Evolutionary conservation across 2,888 invertebrate species (phyloP), one percentile per base, ranked within the genome.

Genomic region (Drosophila buzzatii): DNA sequence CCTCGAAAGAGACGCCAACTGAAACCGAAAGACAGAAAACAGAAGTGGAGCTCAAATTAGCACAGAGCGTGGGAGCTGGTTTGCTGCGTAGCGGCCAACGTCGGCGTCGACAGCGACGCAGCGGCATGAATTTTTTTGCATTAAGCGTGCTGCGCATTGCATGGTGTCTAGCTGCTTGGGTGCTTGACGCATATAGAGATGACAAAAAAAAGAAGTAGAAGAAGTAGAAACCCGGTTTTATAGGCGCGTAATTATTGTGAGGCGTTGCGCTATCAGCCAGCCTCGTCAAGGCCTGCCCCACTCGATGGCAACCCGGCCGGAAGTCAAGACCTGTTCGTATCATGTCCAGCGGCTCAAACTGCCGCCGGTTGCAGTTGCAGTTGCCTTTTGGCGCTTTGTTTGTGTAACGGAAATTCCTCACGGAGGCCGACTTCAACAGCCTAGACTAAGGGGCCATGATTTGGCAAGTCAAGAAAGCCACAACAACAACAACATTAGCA

Each of bases 41-140:
- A 70, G 72, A 89, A 89, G 83, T 89, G 85, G 73, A 85, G 78
- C 79, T 79, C 80, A 91, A 90, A 91, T 90, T 91, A 91, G 90
- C 90, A 91, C 90, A 91, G 78, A 86, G 90, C 91, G 90, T 90
- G 91, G 90, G 90, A 90, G 90, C 80, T 76, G 78, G 80, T 90
- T 87, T 82, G 76, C 69, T 82, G 76, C 69, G 75, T 61, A 58
- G 73, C 35, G 58, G 70, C 44, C 20, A 57, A 31, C 31, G 27
- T 31, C 3, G 67, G 41, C 33, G 45, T 27, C 20, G 59, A 18
- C 10, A 51, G 27, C 47, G 27, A 5, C 27, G 27, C 58, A 47
- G 62, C 18, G 53, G 58, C 33, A 52, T 63, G 52, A 9, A 56
- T 49, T 31, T 59, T 59, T 74, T 68, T 66, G 55, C 56, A 65